Conservation (phyloP, 2,113 vertebrate species). For the Centropus unirufus region DNA sequence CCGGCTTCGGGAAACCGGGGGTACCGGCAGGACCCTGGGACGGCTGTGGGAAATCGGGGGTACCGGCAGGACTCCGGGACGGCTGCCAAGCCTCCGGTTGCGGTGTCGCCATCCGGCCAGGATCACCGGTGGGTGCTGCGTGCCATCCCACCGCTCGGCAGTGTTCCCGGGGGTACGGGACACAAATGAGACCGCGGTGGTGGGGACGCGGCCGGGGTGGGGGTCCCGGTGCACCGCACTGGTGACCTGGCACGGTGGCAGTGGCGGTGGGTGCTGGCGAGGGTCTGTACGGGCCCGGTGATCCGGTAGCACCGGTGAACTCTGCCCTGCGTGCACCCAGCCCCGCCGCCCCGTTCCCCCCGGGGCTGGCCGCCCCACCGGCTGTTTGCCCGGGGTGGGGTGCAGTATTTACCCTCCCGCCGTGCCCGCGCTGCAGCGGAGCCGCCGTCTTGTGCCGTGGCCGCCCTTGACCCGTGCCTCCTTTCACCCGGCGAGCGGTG, state of each 20-base stretch:
- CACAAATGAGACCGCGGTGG: too few species aligned
- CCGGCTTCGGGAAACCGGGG: too few species aligned
- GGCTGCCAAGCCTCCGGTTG: background rate
- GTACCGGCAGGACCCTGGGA: too few species aligned
- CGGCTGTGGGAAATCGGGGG: background rate
- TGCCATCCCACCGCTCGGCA: background rate
- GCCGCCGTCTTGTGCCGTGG: background rate
- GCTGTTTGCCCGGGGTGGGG: constrained; percentile 64
- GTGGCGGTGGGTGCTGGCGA: background rate
- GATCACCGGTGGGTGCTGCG: background rate
- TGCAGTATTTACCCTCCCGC: constrained; percentile 47
- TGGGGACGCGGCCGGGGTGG: too few species aligned
- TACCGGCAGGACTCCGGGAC: background rate
- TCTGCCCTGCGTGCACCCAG: constrained; percentile 21
- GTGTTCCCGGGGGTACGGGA: background rate
- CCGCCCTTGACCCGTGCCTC: background rate
- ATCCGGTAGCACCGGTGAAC: constrained; percentile 2
- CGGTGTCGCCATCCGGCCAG: background rate
- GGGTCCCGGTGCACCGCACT: background rate
- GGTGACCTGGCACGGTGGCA: background rate
- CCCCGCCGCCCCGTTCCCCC: constrained; percentile 15
- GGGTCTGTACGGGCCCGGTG: background rate
- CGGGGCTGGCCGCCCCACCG: constrained; percentile 18
- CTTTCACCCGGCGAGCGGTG: background rate
- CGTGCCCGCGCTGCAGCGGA: background rate